Evolutionary conservation across 2,797 vertebrate species (phyloP).

Genomic region (Psittacula echo): DNA sequence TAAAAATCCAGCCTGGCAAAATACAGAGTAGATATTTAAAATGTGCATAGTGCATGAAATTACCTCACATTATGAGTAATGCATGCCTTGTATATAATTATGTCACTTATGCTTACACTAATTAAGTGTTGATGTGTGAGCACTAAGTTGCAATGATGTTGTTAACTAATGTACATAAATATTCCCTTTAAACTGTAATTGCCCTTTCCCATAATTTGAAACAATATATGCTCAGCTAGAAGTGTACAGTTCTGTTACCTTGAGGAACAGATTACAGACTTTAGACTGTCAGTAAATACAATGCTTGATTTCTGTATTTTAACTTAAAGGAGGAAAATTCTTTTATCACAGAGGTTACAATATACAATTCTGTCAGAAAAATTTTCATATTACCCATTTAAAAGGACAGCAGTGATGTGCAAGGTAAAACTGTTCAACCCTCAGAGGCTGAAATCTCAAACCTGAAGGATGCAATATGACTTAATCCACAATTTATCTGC

Average conservation of each 20-base stretch:
- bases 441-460: not conserved
- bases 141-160: constrained; percentile 82
- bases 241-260: constrained; percentile 37
- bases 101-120: constrained; percentile 84
- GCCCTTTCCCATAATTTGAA: constrained; percentile 75
- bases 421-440: not conserved
- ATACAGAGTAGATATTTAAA: constrained; percentile 80
- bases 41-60: constrained; percentile 83
- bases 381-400: not conserved
- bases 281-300: constrained; percentile 14
- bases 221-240: constrained; percentile 63
- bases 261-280: constrained; percentile 41
- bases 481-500: not conserved
- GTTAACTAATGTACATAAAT: constrained; percentile 86
- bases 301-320: not conserved
- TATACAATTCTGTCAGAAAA: constrained; percentile 3
- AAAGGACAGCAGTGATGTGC: not conserved
- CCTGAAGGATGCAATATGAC: not conserved
- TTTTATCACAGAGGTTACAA: not conserved
- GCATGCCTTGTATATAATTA: constrained; percentile 84
- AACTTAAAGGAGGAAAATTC: not conserved
- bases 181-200: constrained; percentile 84
- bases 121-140: constrained; percentile 85
- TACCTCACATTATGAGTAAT: constrained; percentile 82
- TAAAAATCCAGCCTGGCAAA: constrained; percentile 75